phyloP scores from a whole-genome alignment of 2,888 invertebrate species.

The Lasioglossum leucozonium region DNA sequence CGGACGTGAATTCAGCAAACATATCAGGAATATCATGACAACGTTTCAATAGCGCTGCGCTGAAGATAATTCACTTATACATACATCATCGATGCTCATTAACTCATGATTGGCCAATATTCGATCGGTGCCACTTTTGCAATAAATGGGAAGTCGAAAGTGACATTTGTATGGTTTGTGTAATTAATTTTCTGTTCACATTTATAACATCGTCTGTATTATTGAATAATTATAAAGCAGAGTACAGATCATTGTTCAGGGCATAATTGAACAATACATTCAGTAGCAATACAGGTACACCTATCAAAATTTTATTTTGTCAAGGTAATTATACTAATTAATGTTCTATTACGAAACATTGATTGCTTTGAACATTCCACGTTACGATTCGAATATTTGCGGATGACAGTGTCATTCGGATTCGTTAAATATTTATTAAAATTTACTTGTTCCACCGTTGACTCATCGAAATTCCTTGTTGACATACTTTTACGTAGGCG shows the following conservation, averaged over 20 bases:
- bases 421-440: background rate
- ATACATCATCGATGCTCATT: background rate
- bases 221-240: background rate
- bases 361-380: background rate
- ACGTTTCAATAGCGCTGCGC: background rate
- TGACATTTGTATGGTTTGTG: background rate
- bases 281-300: background rate
- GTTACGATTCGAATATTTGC: background rate
- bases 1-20: background rate
- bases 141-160: background rate
- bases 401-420: background rate
- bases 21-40: background rate
- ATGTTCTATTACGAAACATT: background rate
- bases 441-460: background rate
- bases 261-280: background rate
- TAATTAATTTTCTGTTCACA: background rate
- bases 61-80: background rate
- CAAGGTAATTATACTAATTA: background rate
- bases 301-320: background rate
- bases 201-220: background rate
- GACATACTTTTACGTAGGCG: background rate
- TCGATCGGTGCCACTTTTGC: background rate
- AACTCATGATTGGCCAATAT: background rate
- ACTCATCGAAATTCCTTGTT: background rate
- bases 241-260: background rate